phyloP scores from a whole-genome alignment of 1,140 invertebrate genomes.

The Drosophila azteca region DNA sequence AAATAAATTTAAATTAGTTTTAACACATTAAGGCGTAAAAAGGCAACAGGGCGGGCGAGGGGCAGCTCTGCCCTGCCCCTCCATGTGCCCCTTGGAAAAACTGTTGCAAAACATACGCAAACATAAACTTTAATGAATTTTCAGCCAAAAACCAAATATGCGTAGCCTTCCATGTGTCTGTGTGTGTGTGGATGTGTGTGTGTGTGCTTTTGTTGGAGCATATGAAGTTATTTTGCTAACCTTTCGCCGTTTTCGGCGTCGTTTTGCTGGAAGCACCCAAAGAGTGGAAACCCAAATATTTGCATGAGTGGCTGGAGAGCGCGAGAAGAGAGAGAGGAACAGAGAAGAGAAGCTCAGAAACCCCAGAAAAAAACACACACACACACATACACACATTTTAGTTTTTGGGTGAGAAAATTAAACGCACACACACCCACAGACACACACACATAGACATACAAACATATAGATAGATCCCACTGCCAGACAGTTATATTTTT shows the following conservation, averaged over 20 bases:
- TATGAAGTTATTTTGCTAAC: constrained; percentile 81
- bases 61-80: no score
- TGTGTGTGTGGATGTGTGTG: constrained; percentile 9
- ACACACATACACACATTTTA: constrained; percentile 64
- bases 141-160: constrained; percentile 71
- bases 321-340: constrained; percentile 31
- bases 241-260: constrained; percentile 54
- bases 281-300: constrained; percentile 67
- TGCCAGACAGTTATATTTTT: constrained; percentile 71
- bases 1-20: constrained; percentile 83
- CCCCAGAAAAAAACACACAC: constrained; percentile 3
- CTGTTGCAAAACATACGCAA: constrained; percentile 67
- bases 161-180: constrained; percentile 24
- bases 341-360: no score
- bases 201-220: constrained; percentile 26
- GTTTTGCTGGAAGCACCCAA: constrained; percentile 42
- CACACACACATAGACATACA: constrained; percentile 12
- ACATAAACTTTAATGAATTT: constrained; percentile 82
- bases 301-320: constrained; percentile 56
- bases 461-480: constrained; percentile 8
- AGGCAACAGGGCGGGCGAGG: no score
- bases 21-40: constrained; percentile 63
- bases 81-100: constrained; percentile 38
- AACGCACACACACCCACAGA: constrained; percentile 48
- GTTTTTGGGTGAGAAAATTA: constrained; percentile 79